Percentiles rank a stretch among this genome's conserved stretches.
Evolutionary conservation across 2,113 vertebrate genomes (phyloP).

Genomic region (Rhinolophus ferrumequinum): DNA sequence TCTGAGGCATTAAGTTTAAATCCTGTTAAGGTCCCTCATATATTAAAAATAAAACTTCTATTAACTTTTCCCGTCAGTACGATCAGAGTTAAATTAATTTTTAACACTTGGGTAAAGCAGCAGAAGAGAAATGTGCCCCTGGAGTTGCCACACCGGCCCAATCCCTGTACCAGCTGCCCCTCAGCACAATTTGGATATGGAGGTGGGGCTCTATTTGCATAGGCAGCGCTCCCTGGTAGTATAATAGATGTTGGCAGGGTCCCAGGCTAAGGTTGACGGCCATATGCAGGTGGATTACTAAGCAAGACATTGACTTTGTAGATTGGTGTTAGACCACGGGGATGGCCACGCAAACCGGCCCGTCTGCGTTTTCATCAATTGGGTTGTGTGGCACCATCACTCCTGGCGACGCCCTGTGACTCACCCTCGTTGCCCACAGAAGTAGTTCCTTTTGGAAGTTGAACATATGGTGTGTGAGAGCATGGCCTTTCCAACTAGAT

Average conservation of each 20-base stretch:
- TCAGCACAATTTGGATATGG: rapidly evolving
- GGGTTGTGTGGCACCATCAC: background rate
- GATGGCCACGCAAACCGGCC: rapidly evolving
- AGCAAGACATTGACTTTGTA: background rate
- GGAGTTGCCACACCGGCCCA: background rate
- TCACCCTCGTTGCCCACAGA: background rate
- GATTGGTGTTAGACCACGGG: background rate
- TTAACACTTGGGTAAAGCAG: conserved; percentile 59
- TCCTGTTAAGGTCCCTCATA: conserved; percentile 78
- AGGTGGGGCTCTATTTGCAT: rapidly evolving
- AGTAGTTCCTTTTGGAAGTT: background rate
- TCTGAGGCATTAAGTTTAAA: conserved; percentile 77
- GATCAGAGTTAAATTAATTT: conserved; percentile 77
- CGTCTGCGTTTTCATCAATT: background rate
- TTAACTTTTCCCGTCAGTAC: conserved; percentile 70
- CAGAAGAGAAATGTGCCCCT: background rate
- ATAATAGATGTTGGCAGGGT: too few relatives aligned
- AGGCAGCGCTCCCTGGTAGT: rapidly evolving
- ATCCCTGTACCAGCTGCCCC: rapidly evolving
- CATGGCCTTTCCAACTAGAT: background rate
- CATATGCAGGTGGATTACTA: background rate
- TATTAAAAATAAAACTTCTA: conserved; percentile 81
- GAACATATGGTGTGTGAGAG: background rate
- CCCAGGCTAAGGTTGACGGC: rapidly evolving
- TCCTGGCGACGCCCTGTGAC: background rate